A percentile compares a stretch with the other conserved stretches of the same genome.
These are phyloP conservation scores for Calcarius lapponicus DNA, from an alignment of 2,797 vertebrate genomes.

Conservation along the genomic window DNA sequence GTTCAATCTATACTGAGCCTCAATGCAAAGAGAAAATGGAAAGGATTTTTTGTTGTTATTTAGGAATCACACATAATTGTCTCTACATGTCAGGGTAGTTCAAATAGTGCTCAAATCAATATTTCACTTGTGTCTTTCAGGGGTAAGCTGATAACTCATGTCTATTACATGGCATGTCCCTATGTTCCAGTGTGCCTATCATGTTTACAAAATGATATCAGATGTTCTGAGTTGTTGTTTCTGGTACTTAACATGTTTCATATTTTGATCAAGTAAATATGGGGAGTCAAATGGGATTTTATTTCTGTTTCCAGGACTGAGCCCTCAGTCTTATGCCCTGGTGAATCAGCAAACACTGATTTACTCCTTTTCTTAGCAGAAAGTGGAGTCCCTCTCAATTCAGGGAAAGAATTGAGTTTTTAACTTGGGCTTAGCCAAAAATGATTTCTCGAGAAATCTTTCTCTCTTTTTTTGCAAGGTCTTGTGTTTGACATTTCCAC, in stretches of 20 bases:
- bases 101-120: background rate
- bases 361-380: background rate
- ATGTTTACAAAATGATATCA: background rate
- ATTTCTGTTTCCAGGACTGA: background rate
- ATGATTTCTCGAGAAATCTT: background rate
- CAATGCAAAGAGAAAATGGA: background rate
- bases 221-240: background rate
- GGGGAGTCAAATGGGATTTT: background rate
- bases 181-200: background rate
- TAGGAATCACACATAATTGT: background rate
- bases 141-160: background rate
- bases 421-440: background rate
- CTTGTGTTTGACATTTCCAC: background rate
- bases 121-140: background rate
- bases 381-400: background rate
- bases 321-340: background rate
- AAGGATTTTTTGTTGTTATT: background rate
- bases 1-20: background rate
- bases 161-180: fast-evolving
- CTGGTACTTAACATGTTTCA: background rate
- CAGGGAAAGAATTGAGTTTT: background rate
- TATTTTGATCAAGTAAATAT: background rate
- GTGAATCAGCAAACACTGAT: background rate
- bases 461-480: fast-evolving
- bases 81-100: background rate